Percentiles rank a stretch among this genome's conserved stretches.
Conservation (phyloP, 2,113 vertebrate genomes). For the Colistium nudipinnis region DNA sequence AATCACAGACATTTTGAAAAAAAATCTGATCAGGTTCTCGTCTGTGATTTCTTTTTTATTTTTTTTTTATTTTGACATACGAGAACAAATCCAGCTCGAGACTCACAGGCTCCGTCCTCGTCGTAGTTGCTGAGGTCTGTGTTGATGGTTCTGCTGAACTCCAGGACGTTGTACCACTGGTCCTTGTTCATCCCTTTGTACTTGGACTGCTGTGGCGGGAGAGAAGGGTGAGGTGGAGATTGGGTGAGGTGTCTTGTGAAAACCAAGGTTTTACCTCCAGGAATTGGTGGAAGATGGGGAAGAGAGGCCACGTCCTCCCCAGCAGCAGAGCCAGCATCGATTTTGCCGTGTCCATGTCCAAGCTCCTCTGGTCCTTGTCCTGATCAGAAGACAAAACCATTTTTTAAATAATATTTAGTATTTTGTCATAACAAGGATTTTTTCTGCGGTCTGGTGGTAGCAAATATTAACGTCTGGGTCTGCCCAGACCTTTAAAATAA, state of each 20-base stretch:
- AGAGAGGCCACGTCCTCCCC: slow-evolving; percentile 93
- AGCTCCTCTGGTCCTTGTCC: slow-evolving; percentile 96
- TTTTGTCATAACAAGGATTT: too few species aligned
- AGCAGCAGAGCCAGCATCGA: slow-evolving; percentile 94
- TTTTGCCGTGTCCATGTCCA: slow-evolving; percentile 96
- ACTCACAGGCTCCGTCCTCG: slow-evolving; percentile 97
- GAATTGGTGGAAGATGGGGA: slow-evolving; percentile 94
- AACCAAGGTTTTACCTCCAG: slow-evolving; percentile 86
- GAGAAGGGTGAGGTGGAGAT: not conserved
- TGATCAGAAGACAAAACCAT: slow-evolving; percentile 28
- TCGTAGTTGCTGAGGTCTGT: slow-evolving; percentile 98
- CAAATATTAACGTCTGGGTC: too few species aligned
- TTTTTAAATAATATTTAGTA: too few species aligned
- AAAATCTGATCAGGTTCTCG: too few species aligned
- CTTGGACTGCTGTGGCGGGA: slow-evolving; percentile 89
- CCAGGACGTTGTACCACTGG: slow-evolving; percentile 98
- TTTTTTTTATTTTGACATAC: too few species aligned
- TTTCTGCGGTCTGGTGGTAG: too few species aligned
- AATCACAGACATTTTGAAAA: too few species aligned
- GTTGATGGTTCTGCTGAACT: slow-evolving; percentile 96
- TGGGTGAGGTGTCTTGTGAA: not conserved
- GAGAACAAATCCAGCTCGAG: not conserved
- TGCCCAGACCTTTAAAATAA: too few species aligned
- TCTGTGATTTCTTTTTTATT: too few species aligned
- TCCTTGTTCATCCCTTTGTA: slow-evolving; percentile 98